Base-by-base conservation (phyloP, 1,140 invertebrate genomes). In the Dufourea novaeangliae region DNA sequence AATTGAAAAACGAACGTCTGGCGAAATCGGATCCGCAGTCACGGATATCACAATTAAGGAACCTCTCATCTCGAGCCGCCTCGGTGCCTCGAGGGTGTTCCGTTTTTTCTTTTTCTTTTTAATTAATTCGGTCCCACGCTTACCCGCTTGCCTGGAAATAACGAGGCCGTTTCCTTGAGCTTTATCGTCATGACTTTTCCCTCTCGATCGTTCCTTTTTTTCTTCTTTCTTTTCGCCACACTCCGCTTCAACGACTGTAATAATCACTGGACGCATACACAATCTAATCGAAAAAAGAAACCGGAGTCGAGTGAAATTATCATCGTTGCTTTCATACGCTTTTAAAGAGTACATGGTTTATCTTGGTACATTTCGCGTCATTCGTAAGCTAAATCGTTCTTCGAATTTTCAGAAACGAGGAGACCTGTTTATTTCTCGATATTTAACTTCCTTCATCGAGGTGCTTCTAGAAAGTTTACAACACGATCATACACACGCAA, bases 41-140 rank as follows among this genome's bases (percentile, higher is more conserved):
- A 41, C 39, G 73, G 73, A 76, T n/a, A n/a, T 76, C 54, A 76
- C 73, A 76, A 76, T 76, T 76, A 76, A 69, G 73, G 29, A 27
- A 25, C 1, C 2, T 17, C 73, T 46, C 17, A n/a, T n/a, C 64
- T 76, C 44, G 39, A 46, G 17, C 52, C 39, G 37, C 39, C 22
- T 39, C 14, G 27, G 27, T 12, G 14, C 29, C 73, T 76, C 54
- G 34, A 69, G 73, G 66, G 64, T 59, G 46, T 57, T 70, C 37
- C 74, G 41, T 61, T 71, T 46, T 68, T 68, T 67, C 32, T 67
- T 20, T 32, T 25, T 67, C 25, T 69, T 76, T 78, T 78, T 78
- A 71, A 70, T 78, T 78, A 71, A 70, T 78, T 71, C 68, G 57
- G 75, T 54, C 68, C 56, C 75, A 78, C 75, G 75, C 57, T 76